A percentile compares a stretch with the other conserved stretches of the same genome.
phyloP scores from a whole-genome alignment of 2,888 invertebrate species.

The Thecophora atra region DNA sequence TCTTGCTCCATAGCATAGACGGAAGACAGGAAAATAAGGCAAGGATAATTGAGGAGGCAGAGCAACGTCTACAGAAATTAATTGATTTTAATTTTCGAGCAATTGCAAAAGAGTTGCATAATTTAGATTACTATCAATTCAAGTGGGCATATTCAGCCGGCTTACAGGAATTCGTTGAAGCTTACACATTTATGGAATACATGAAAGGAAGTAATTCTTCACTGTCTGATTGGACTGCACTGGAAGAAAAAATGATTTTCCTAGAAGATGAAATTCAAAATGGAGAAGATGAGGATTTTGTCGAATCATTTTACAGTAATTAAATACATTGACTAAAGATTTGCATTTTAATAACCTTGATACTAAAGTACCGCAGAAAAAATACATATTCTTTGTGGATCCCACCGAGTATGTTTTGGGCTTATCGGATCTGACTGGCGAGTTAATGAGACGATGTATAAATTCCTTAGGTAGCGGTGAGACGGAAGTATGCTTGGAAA shows the following conservation, averaged over 20 bases:
- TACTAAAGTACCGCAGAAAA: slow-evolving; percentile 20
- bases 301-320: too few relatives aligned
- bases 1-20: slow-evolving; percentile 80
- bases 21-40: slow-evolving; percentile 69
- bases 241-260: slow-evolving; percentile 70
- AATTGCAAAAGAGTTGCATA: slow-evolving; percentile 79
- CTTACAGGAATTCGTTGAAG: slow-evolving; percentile 85
- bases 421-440: slow-evolving; percentile 87
- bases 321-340: too few relatives aligned
- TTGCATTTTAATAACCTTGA: background rate
- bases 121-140: slow-evolving; percentile 77
- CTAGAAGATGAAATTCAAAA: slow-evolving; percentile 16
- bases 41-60: slow-evolving; percentile 72
- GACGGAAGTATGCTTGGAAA: slow-evolving; percentile 75
- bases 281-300: background rate
- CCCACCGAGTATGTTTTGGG: slow-evolving; percentile 76
- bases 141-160: slow-evolving; percentile 74
- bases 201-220: slow-evolving; percentile 59
- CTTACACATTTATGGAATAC: slow-evolving; percentile 80
- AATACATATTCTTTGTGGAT: slow-evolving; percentile 61
- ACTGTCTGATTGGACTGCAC: slow-evolving; percentile 71
- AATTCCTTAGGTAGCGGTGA: slow-evolving; percentile 83
- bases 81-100: slow-evolving; percentile 68
- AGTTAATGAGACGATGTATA: slow-evolving; percentile 89
- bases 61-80: slow-evolving; percentile 73